Conservation (phyloP, 1,140 invertebrate species). For the Procambarus virginalis region DNA sequence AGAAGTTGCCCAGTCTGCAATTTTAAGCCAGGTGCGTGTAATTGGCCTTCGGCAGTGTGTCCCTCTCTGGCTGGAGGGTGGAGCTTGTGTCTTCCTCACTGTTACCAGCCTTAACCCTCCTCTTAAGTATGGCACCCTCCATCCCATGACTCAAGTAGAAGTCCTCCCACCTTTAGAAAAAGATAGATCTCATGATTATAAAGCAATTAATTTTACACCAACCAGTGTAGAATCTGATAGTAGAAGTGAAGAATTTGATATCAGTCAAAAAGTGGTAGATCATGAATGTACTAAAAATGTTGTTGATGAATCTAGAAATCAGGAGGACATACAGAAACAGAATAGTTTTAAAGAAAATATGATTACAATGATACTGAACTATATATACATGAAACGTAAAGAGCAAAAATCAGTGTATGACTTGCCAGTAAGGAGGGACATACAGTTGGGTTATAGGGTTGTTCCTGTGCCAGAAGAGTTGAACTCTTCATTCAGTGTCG, state of each 20-base stretch:
- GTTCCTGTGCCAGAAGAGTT: conserved; percentile 27
- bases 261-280: background rate
- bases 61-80: conserved; percentile 68
- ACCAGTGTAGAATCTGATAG: background rate
- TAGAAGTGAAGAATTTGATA: background rate
- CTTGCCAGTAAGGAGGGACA: conserved; percentile 17
- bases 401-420: conserved; percentile 14
- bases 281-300: background rate
- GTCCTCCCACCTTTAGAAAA: conserved; percentile 55
- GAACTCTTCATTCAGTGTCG: background rate
- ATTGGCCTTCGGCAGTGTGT: conserved; percentile 35
- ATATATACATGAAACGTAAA: conserved; percentile 6
- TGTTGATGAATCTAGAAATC: background rate
- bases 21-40: conserved; percentile 61
- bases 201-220: conserved; percentile 28
- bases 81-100: conserved; percentile 49
- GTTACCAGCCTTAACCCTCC: conserved; percentile 40
- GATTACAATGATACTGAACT: conserved; percentile 10
- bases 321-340: background rate
- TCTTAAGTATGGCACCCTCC: conserved; percentile 33
- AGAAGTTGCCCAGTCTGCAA: conserved; percentile 57
- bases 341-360: background rate
- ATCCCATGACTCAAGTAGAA: conserved; percentile 64
- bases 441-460: conserved; percentile 37
- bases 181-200: background rate